A percentile compares a stretch with the other conserved stretches of the same genome.
These are phyloP conservation scores for Tetragnatha montana DNA, from an alignment of 2,888 invertebrate species.

Conservation along the genomic window DNA sequence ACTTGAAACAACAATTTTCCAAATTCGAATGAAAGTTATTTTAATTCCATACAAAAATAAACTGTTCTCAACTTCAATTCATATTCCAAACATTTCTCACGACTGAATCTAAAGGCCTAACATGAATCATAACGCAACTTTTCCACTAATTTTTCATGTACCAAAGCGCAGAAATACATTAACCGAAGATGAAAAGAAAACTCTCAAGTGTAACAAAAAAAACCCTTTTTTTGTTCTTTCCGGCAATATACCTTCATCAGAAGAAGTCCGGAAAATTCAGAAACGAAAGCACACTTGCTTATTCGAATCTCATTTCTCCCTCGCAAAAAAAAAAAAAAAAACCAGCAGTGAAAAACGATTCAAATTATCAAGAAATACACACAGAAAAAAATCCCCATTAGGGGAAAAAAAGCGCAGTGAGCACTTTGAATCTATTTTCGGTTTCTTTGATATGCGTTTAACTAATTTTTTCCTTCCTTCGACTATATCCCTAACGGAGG, in stretches of 20 bases:
- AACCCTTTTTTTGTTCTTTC: not conserved
- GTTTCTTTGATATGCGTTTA: conserved; percentile 45
- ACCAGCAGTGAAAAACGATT: conserved; percentile 1
- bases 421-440: conserved; percentile 55
- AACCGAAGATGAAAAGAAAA: not conserved
- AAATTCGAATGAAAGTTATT: too few relatives aligned
- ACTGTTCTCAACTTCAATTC: too few relatives aligned
- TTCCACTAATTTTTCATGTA: not conserved
- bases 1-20: too few relatives aligned
- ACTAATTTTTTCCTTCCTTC: conserved; percentile 42
- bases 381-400: not conserved
- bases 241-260: not conserved
- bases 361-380: conserved; percentile 8
- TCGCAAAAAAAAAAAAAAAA: not conserved
- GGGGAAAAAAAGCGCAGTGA: conserved; percentile 1
- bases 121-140: not conserved
- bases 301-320: not conserved
- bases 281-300: not conserved
- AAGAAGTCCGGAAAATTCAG: not conserved
- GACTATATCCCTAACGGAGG: conserved; percentile 29
- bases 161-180: not conserved
- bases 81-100: too few relatives aligned
- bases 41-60: too few relatives aligned
- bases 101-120: too few relatives aligned
- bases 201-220: not conserved